Evolutionary conservation across 2,797 vertebrate genomes (phyloP).

Genomic region (Helostoma temminkii): DNA sequence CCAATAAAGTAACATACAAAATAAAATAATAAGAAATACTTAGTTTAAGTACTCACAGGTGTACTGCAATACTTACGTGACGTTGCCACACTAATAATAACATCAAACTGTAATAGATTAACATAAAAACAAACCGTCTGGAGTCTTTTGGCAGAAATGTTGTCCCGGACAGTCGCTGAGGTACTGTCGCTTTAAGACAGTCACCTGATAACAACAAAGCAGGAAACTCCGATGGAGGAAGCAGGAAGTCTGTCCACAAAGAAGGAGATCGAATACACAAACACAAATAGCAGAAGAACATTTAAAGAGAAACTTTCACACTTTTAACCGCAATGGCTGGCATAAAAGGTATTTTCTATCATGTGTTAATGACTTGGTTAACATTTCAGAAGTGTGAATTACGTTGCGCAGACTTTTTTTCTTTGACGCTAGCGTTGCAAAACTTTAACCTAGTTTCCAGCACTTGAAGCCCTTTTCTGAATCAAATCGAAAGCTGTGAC

Average conservation of each 20-base stretch:
- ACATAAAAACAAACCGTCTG: no score
- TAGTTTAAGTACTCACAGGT: no score
- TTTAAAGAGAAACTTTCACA: background rate
- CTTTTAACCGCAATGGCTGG: conserved; percentile 77
- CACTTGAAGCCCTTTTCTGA: conserved; percentile 3
- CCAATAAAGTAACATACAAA: no score
- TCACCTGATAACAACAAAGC: conserved; percentile 58
- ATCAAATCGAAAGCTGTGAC: conserved; percentile 21
- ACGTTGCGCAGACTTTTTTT: background rate
- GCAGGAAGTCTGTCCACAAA: conserved; percentile 75
- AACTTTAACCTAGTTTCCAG: conserved; percentile 34
- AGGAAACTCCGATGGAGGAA: conserved; percentile 68
- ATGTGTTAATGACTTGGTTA: rapidly evolving
- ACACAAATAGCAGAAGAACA: conserved; percentile 62
- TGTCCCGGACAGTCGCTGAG: no score
- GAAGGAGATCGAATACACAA: conserved; percentile 51
- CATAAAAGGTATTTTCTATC: conserved; percentile 80
- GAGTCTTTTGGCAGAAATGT: no score
- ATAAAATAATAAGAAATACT: no score
- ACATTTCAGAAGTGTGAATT: rapidly evolving
- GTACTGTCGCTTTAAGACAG: conserved; percentile 77
- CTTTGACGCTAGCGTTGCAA: background rate
- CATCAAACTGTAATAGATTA: no score
- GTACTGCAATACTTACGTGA: no score
- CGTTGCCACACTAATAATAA: no score